These are phyloP conservation scores for Hirtodrosophila cameraria DNA, from an alignment of 2,888 invertebrate genomes.

Conservation along the genomic window DNA sequence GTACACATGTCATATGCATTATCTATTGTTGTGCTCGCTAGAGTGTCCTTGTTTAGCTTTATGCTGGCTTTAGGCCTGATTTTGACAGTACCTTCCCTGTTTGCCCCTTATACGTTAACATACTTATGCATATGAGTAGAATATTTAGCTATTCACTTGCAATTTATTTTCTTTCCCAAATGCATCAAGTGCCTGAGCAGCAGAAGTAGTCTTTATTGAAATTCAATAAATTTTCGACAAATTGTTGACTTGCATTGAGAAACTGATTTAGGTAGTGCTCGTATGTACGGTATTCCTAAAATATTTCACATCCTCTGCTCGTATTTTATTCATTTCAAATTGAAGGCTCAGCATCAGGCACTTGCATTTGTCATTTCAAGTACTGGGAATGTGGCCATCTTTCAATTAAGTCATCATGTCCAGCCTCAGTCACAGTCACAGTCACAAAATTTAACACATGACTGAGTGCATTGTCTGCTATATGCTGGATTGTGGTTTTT, in stretches of 20 bases:
- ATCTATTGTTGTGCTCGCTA: constrained; percentile 43
- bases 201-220: constrained; percentile 11
- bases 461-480: constrained; percentile 14
- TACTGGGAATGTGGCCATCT: constrained; percentile 10
- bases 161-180: constrained; percentile 30
- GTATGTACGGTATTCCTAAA: too few relatives aligned
- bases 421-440: constrained; percentile 22
- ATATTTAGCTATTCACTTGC: constrained; percentile 11
- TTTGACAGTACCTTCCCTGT: constrained; percentile 23
- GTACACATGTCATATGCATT: constrained; percentile 46
- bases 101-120: background rate
- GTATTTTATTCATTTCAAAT: constrained; percentile 38
- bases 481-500: background rate
- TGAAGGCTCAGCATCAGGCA: constrained; percentile 23
- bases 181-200: constrained; percentile 22
- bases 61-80: constrained; percentile 25
- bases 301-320: background rate
- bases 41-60: constrained; percentile 10
- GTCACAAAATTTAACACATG: constrained; percentile 40
- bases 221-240: constrained; percentile 2
- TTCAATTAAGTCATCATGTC: constrained; percentile 59
- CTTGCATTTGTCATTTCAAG: background rate
- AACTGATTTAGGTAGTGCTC: constrained; percentile 13
- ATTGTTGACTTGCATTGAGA: constrained; percentile 19
- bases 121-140: background rate